Evolutionary conservation across 2,797 vertebrate genomes (phyloP), one percentile per base, ranked within the genome.

Genomic region (Neosilurus mollespiculum): DNA sequence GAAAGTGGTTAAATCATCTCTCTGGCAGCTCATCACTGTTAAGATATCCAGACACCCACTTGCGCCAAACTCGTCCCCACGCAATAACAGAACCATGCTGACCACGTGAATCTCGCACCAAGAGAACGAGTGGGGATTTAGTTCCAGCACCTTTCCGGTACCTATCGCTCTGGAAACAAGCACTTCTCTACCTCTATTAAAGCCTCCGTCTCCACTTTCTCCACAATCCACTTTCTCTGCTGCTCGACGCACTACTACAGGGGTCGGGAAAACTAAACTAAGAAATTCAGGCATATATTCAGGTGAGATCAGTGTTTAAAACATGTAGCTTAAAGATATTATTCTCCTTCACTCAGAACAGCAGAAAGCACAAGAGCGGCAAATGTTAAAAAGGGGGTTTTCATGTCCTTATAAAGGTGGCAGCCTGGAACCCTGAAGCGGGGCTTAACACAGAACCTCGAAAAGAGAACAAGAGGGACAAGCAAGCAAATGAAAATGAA

Each of bases 21-120:
- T 56, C 56, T 61, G 75, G 77, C 77, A 43, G 56, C 73, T 77
- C 64, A 53, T 66, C 24, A 53, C 64, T 69, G n/a, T 22, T 51
- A 67, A 58, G 80, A 14, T 26, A 37, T 81, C 22, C 72, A 67
- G 30, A 43, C 62, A 66, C 64, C 62, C 64, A 65, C 67, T 43
- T 16, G 51, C 37, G n/a, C 30, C 61, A 66, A n/a, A 26, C 70
- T 11, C 20, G n/a, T 59, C 71, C 66, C 70, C n/a, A 53, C 49
- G 58, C 65, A 70, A 77, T 84, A 75, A 77, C 61, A 75, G n/a
- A 16, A 15, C 24, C 71, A 65, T 8, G 34, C 80, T 71, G 80
- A 81, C 34, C 30, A 37, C 43, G 37, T 18, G 15, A 61, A 70
- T 58, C 65, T 70, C 51, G 0, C 30, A 59, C 9, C 2, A 54